Conservation (phyloP, 2,113 vertebrate species). For the Callocephalon fimbriatum region DNA sequence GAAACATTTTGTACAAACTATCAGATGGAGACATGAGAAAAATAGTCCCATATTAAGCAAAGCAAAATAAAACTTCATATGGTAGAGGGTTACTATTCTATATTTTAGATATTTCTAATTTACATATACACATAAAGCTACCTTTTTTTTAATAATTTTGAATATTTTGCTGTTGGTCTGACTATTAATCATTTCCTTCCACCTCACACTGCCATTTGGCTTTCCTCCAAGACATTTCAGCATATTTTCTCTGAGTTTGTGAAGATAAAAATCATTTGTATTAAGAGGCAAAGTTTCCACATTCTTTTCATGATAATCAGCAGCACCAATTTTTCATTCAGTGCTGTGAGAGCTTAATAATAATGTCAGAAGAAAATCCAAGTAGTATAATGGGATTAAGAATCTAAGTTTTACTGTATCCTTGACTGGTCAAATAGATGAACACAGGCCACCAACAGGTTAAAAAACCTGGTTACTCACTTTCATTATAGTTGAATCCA, state of each 20-base stretch:
- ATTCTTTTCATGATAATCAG: not conserved
- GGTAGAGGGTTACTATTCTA: not conserved
- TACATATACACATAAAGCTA: not conserved
- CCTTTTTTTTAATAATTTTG: not conserved
- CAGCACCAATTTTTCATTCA: not conserved
- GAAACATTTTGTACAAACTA: not conserved
- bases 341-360: not conserved
- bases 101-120: not conserved
- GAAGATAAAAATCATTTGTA: constrained; percentile 9
- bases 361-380: not conserved
- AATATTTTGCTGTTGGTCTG: not conserved
- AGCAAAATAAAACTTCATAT: not conserved
- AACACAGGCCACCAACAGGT: not conserved
- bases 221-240: not conserved
- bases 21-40: not conserved
- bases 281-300: not conserved
- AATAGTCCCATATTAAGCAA: not conserved
- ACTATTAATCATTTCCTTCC: not conserved
- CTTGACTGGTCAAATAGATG: not conserved
- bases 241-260: not conserved
- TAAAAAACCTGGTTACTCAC: not conserved
- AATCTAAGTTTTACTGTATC: not conserved
- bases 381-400: not conserved
- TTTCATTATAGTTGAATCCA: not conserved
- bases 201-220: not conserved